phyloP scores from a whole-genome alignment of 2,888 invertebrate genomes.

The Lasioglossum oenotherae region DNA sequence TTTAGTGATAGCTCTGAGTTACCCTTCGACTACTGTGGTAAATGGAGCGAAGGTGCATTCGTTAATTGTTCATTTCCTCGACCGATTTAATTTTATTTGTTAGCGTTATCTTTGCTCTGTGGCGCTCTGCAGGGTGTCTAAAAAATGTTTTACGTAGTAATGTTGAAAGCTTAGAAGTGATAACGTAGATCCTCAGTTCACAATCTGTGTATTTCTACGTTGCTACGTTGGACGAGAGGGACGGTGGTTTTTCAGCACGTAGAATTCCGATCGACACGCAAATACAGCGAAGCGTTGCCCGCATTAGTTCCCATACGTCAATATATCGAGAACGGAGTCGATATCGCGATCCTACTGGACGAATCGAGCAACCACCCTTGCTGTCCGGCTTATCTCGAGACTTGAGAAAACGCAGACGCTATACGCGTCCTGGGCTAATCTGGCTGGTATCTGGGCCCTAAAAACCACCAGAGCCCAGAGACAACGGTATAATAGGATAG shows the following conservation, averaged over 20 bases:
- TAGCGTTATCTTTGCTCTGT: too few species aligned
- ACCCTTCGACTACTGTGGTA: too few species aligned
- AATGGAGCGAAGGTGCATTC: too few species aligned
- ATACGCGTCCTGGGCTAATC: slow-evolving; percentile 67
- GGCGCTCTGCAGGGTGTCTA: too few species aligned
- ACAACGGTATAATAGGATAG: slow-evolving; percentile 68
- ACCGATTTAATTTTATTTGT: too few species aligned
- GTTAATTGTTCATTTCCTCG: neutral
- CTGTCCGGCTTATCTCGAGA: slow-evolving; percentile 66
- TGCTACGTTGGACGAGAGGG: neutral
- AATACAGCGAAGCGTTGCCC: slow-evolving; percentile 20
- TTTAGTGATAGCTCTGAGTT: too few species aligned
- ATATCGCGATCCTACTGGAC: slow-evolving; percentile 44
- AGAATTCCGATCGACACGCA: slow-evolving; percentile 6
- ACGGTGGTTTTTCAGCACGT: neutral
- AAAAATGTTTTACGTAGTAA: too few species aligned
- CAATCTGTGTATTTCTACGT: neutral
- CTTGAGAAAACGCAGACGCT: slow-evolving; percentile 76
- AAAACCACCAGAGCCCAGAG: slow-evolving; percentile 68
- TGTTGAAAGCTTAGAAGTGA: too few species aligned
- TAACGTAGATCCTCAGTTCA: too few species aligned
- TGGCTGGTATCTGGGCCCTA: slow-evolving; percentile 69
- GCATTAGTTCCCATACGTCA: slow-evolving; percentile 31
- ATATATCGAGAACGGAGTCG: slow-evolving; percentile 11
- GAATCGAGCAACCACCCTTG: slow-evolving; percentile 52